Evolutionary conservation across 2,113 vertebrate species (phyloP), one percentile per base, ranked within the genome.

Genomic region (Salvelinus sp.): DNA sequence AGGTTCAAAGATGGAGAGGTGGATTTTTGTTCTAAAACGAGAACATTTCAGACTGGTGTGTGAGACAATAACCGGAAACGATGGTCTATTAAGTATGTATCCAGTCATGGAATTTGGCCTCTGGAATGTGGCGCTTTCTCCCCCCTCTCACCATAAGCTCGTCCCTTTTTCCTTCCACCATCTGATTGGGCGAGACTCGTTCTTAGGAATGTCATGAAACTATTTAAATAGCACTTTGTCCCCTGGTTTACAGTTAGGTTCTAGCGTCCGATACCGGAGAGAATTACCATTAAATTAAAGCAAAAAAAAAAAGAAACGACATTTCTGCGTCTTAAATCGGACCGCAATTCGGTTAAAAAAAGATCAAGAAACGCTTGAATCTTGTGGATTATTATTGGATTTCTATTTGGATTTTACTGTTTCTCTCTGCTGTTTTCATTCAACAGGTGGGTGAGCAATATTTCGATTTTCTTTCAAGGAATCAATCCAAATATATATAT

Each of bases 141-240:
- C 78, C 67, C 72, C 67, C 73, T 60, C 76, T 67, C 76, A 38
- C 70, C 72, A 91, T 87, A 88, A 92, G 92, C 91, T 88, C 92
- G 87, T 85, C 88, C 91, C 87, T 88, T 90, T 90, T 84, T 82
- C 92, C 91, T 86, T 71, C 81, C 86, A 73, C 88, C 82, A 75
- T 86, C 87, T 90, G 93, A 98, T 98, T 98, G 96, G 96, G 85
- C 83, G 92, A 89, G 78, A 71, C 72, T 74, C 69, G 85, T 78
- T 87, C 92, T 91, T 87, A 94, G 96, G 96, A 96, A 97, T 96
- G 93, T 82, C 90, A 90, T 86, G 92, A 90, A 93, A 92, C 89
- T 92, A 95, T 94, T 98, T 97, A 98, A 97, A 96, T 90, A 88
- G 88, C 88, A 91, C 91, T 90, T 87, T 91, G 92, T 91, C 88